These are phyloP conservation scores for Amaurobius ferox DNA, from an alignment of 2,888 invertebrate species.

Conservation along the genomic window DNA sequence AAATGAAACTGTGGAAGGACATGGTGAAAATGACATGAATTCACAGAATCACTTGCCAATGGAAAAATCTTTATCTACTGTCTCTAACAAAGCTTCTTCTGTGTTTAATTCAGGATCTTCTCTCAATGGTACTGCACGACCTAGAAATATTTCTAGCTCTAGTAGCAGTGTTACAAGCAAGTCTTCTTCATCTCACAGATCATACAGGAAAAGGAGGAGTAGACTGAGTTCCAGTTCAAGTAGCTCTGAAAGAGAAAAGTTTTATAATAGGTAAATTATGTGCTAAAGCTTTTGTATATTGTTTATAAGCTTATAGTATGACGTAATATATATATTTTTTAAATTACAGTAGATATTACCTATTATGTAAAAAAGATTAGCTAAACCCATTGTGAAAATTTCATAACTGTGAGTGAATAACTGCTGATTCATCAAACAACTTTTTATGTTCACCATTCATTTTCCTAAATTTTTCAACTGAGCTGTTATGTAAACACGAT, in stretches of 20 bases:
- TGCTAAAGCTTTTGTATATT: too few species aligned
- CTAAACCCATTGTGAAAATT: too few species aligned
- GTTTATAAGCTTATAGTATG: too few species aligned
- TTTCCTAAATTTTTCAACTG: too few species aligned
- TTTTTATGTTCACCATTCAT: too few species aligned
- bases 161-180: not conserved
- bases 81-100: not conserved
- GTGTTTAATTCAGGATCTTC: not conserved
- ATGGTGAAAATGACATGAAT: conserved; percentile 4
- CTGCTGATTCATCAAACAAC: too few species aligned
- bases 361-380: too few species aligned
- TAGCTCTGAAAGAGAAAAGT: not conserved
- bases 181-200: not conserved
- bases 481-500: too few species aligned
- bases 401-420: too few species aligned
- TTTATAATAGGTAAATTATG: not conserved
- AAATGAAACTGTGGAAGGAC: not conserved
- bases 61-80: not conserved
- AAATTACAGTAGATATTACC: too few species aligned
- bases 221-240: not conserved
- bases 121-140: not conserved
- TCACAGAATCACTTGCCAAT: not conserved
- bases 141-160: not conserved
- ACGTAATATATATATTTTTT: too few species aligned
- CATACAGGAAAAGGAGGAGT: conserved; percentile 1